Evolutionary conservation across 2,888 invertebrate species (phyloP).

Genomic region (Hirtodrosophila histrioides): DNA sequence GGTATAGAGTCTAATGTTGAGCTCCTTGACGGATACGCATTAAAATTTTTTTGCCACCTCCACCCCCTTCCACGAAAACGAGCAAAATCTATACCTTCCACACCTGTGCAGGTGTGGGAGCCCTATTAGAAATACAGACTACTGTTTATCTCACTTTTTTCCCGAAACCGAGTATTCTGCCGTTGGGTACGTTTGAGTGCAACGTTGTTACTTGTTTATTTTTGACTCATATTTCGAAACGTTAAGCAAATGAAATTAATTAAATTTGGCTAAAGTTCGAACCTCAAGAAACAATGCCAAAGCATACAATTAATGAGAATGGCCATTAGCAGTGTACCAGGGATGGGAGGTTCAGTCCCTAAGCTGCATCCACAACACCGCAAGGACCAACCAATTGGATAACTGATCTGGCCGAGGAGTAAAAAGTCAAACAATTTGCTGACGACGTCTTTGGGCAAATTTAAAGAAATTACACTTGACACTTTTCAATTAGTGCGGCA

Average conservation of each 20-base stretch:
- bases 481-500: constrained; percentile 77
- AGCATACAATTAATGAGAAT: constrained; percentile 43
- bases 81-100: too few species aligned
- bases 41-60: too few species aligned
- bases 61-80: too few species aligned
- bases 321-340: constrained; percentile 40
- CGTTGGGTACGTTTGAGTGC: too few species aligned
- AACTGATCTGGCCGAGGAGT: constrained; percentile 44
- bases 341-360: constrained; percentile 4
- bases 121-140: too few species aligned
- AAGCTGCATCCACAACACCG: neutral
- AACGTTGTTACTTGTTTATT: too few species aligned
- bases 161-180: too few species aligned
- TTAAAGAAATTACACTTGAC: constrained; percentile 77
- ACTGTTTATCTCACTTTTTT: too few species aligned
- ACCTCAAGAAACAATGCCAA: constrained; percentile 7
- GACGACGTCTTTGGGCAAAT: constrained; percentile 52
- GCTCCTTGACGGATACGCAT: too few species aligned
- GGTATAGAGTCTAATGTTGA: too few species aligned
- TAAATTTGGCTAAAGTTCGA: constrained; percentile 2
- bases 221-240: neutral
- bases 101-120: too few species aligned
- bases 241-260: constrained; percentile 26
- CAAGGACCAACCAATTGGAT: constrained; percentile 17
- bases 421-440: constrained; percentile 65